Evolutionary conservation across 1,140 invertebrate species (phyloP), one percentile per base, ranked within the genome.

Genomic region (Carposina sasakii): DNA sequence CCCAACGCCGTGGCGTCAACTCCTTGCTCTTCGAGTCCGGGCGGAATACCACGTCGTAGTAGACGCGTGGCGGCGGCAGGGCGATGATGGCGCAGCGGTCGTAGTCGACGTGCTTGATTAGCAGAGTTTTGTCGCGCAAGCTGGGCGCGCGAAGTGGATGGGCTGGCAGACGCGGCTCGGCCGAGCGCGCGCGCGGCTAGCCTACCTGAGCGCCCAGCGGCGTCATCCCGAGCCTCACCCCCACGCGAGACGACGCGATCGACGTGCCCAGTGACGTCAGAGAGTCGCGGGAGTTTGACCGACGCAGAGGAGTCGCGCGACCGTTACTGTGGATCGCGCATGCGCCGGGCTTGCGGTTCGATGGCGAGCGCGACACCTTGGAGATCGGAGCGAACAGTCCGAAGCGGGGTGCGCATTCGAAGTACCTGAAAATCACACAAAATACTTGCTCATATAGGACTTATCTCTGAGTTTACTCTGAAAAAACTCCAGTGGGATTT

Each of bases 351-450:
- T 90, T 90, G 63, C 90, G 88, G 73, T 89, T 92, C n/a, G 90
- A 91, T 23, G 92, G 94, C 36, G 94, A 95, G 39, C 91, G 89
- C 58, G 90, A 92, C 34, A 97, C 93, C 87, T 97, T 97, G 63
- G 92, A 89, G 17, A 93, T 79, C 0, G 96, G 96, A 5, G 96
- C 95, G 86, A 99, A 99, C 21, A 99, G 86, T 1, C 97, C 98
- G 78, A 93, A 94, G 66, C 94, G 93, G 15, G 93, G 91, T 48
- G 90, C 88, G 81, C 97, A 99, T 56, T 94, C 91, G 86, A 99
- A 99, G 86, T 99, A 99, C 86, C 96, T 97, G 84, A 24, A 88
- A 84, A 55, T 15, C n/a, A n/a, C n/a, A n/a, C n/a, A n/a, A n/a
- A n/a, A n/a, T n/a, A n/a, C n/a, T n/a, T n/a, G n/a, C n/a, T n/a